phyloP scores from a whole-genome alignment of 2,888 invertebrate species.

The Sesia bembeciformis region DNA sequence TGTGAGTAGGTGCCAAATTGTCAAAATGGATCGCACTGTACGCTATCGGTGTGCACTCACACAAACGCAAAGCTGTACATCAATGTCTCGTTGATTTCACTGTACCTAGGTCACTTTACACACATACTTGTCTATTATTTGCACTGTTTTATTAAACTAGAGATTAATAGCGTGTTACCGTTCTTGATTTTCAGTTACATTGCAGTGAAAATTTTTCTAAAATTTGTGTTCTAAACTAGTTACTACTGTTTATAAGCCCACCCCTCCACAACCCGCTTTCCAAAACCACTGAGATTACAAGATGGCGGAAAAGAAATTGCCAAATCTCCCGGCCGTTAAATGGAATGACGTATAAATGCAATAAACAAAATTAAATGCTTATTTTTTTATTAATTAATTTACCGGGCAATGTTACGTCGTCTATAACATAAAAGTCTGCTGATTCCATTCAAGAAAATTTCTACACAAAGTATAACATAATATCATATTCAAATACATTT shows the following conservation, averaged over 20 bases:
- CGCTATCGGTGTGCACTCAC: too few relatives aligned
- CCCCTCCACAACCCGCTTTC: not conserved
- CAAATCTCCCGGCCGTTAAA: conserved; percentile 42
- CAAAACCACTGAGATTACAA: conserved; percentile 51
- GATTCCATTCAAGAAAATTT: not conserved
- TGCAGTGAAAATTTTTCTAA: too few relatives aligned
- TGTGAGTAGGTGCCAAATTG: too few relatives aligned
- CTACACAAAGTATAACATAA: not conserved
- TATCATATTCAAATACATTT: too few relatives aligned
- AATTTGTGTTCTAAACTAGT: not conserved
- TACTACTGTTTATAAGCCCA: conserved; percentile 2
- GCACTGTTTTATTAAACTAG: too few relatives aligned
- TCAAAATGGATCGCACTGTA: too few relatives aligned
- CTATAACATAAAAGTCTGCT: not conserved
- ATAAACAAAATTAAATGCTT: conserved; percentile 9
- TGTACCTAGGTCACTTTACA: too few relatives aligned
- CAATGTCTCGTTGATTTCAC: too few relatives aligned
- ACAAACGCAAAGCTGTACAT: too few relatives aligned
- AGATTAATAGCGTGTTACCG: too few relatives aligned
- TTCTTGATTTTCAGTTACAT: too few relatives aligned
- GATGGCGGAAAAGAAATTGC: conserved; percentile 30
- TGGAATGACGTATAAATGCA: conserved; percentile 49
- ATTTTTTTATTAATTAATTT: conserved; percentile 2
- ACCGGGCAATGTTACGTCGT: not conserved
- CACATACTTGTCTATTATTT: too few relatives aligned